Conservation (phyloP, 2,888 invertebrate genomes). For the Neoitamus cyanurus region DNA sequence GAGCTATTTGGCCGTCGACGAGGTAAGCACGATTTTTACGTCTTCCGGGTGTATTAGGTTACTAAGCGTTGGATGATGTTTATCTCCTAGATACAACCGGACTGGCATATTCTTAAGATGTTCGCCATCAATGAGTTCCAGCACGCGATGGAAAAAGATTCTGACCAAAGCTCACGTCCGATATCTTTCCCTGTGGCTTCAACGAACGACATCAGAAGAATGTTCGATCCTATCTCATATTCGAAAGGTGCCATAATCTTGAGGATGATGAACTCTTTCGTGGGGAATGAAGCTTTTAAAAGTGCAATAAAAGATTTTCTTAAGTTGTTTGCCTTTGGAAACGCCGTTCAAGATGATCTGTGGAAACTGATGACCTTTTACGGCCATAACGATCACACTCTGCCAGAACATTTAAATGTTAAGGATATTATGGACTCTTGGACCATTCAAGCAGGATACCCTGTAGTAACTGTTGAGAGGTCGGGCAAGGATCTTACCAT, state of each 20-base stretch:
- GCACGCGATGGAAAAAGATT: slow-evolving; percentile 72
- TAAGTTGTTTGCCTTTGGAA: slow-evolving; percentile 69
- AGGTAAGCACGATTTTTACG: slow-evolving; percentile 50
- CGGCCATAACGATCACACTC: slow-evolving; percentile 65
- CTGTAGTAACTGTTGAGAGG: slow-evolving; percentile 71
- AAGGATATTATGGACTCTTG: slow-evolving; percentile 76
- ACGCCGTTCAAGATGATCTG: slow-evolving; percentile 74
- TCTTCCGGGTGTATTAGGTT: neutral
- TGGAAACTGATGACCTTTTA: slow-evolving; percentile 74
- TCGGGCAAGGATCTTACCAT: slow-evolving; percentile 61
- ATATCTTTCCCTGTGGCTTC: slow-evolving; percentile 73
- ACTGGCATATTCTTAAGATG: slow-evolving; percentile 71
- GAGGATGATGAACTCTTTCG: slow-evolving; percentile 77
- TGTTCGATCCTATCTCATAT: slow-evolving; percentile 80
- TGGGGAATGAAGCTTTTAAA: slow-evolving; percentile 73
- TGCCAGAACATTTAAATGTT: slow-evolving; percentile 67
- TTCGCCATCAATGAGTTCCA: slow-evolving; percentile 70
- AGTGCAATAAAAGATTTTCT: slow-evolving; percentile 69
- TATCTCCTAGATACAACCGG: slow-evolving; percentile 68
- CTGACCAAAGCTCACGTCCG: slow-evolving; percentile 73
- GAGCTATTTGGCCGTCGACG: slow-evolving; percentile 65
- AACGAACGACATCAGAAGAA: slow-evolving; percentile 73
- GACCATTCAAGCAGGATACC: slow-evolving; percentile 77
- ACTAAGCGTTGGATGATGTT: neutral
- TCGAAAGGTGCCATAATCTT: slow-evolving; percentile 78